These are phyloP conservation scores for Samia ricini DNA, from an alignment of 1,140 invertebrate species.

Conservation along the genomic window DNA sequence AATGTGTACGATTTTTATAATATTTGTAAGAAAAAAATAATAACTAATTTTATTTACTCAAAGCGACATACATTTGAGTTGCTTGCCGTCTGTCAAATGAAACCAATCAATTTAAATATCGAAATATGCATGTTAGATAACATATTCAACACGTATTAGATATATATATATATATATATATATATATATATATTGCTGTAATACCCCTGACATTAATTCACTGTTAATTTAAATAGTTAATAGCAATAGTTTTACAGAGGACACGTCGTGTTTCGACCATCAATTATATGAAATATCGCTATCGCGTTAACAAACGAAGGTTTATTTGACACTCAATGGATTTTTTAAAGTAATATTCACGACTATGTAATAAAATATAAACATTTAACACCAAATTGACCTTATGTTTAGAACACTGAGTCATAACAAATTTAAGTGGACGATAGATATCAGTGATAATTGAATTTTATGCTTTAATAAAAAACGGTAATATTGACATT, in stretches of 20 bases:
- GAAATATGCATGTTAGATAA: background rate
- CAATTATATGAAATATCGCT: conserved; percentile 1
- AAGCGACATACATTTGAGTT: too few species aligned
- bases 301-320: conserved; percentile 13
- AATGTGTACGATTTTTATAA: too few species aligned
- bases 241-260: conserved; percentile 9
- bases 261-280: conserved; percentile 13
- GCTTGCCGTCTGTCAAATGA: too few species aligned
- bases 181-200: conserved; percentile 8
- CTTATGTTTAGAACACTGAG: conserved; percentile 6
- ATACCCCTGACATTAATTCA: conserved; percentile 10
- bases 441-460: background rate
- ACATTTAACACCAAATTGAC: conserved; percentile 17
- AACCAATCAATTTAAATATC: too few species aligned
- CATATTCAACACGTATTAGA: background rate
- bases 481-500: too few species aligned
- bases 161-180: too few species aligned
- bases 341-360: conserved; percentile 21
- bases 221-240: conserved; percentile 4
- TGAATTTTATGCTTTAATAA: background rate
- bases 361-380: conserved; percentile 23
- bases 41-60: too few species aligned
- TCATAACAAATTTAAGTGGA: background rate
- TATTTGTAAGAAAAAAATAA: too few species aligned
- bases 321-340: conserved; percentile 11